Evolutionary conservation across 2,113 vertebrate species (phyloP), one percentile per base, ranked within the genome.

Genomic region (Gorsachius goisagi): DNA sequence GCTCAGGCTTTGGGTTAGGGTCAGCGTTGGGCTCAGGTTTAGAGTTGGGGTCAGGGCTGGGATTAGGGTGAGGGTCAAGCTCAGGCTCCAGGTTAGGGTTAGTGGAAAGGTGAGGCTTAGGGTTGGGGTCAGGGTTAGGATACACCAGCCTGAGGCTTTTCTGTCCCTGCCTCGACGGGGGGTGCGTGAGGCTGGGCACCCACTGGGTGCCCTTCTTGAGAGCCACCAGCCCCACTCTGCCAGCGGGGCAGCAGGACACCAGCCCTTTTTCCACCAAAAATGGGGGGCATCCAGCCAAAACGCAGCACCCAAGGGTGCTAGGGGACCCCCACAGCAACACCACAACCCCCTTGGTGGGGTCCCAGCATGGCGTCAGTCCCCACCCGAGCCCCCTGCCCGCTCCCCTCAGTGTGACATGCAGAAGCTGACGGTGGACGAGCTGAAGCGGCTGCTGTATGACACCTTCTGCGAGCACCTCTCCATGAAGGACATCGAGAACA

Each of bases 401-500:
- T 44, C 33, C 66, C 89, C 37, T 5, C 97, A 99, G 99, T 99
- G 99, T 24, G 99, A 99, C 97, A 99, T 99, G 99, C 99, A 99
- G 98, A 99, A 99, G 97, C 97, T 99, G 97, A 99, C 99, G 0
- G 99, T 99, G 85, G 99, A 99, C 9, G 99, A 99, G 97, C 98
- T 99, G 97, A 99, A 99, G 97, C 98, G 99, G 81, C 98, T 99
- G 60, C 98, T 99, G 84, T 99, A 99, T 2, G 99, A 99, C 98
- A 99, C 99, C 39, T 99, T 99, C 98, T 99, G 99, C 8, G 99
- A 99, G 94, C 99, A 99, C 97, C 98, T 99, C 89, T 99, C 99
- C 97, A 99, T 99, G 99, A 99, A 99, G 97, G 99, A 99, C 99
- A 99, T 99, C 8, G 99, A 99, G 98, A 99, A 99, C 97, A 99